phyloP scores from a whole-genome alignment of 2,888 invertebrate genomes.

The Camptogramma bilineatum region DNA sequence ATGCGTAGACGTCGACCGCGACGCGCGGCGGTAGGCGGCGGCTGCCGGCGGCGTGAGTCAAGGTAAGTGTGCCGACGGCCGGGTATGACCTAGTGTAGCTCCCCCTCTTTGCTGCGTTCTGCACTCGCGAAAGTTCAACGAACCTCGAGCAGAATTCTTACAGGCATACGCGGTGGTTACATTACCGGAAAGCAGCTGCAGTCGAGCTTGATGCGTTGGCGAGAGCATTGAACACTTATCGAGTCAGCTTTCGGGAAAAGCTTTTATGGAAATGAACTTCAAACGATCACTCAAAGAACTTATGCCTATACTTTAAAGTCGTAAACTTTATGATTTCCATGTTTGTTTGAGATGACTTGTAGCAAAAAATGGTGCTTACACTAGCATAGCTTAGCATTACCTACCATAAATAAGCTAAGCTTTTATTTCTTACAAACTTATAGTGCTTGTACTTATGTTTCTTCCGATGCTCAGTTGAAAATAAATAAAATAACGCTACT shows the following conservation, averaged over 20 bases:
- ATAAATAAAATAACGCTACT: neutral
- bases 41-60: constrained; percentile 69
- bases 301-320: neutral
- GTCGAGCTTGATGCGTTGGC: constrained; percentile 50
- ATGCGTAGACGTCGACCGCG: constrained; percentile 62
- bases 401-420: too few species aligned
- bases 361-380: too few species aligned
- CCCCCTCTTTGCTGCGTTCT: constrained; percentile 79
- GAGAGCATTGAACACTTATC: constrained; percentile 28
- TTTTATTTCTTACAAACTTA: too few species aligned
- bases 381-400: too few species aligned
- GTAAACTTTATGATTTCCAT: neutral
- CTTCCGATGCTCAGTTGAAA: too few species aligned
- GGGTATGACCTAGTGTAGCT: constrained; percentile 81
- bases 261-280: constrained; percentile 12
- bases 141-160: constrained; percentile 82
- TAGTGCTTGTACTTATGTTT: neutral
- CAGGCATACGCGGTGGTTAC: constrained; percentile 81
- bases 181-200: constrained; percentile 83
- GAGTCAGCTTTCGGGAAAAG: constrained; percentile 11
- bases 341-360: neutral
- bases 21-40: constrained; percentile 48
- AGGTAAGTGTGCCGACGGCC: constrained; percentile 85
- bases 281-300: neutral
- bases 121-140: constrained; percentile 84